A percentile compares a stretch with the other conserved stretches of the same genome.
Conservation (phyloP, 1,140 invertebrate genomes). For the Diabrotica virgifera region DNA sequence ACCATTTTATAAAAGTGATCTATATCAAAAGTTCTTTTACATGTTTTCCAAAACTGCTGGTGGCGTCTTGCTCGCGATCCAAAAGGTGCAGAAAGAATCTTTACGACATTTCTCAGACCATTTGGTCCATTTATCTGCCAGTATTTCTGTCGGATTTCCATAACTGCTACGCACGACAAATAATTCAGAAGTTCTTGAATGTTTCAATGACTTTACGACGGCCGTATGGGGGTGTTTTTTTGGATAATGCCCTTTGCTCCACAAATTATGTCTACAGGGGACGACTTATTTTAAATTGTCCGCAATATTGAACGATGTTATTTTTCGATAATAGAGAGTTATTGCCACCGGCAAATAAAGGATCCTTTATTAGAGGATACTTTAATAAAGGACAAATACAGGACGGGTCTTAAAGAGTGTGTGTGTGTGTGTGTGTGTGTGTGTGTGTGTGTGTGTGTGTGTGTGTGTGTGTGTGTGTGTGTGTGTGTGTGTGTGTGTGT, state of each 20-base stretch:
- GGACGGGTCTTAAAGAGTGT: too few species aligned
- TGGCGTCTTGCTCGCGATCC: slow-evolving; percentile 28
- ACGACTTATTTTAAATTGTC: too few species aligned
- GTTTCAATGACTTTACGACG: slow-evolving; percentile 19
- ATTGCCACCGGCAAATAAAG: too few species aligned
- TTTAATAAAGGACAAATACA: too few species aligned
- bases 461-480: too few species aligned
- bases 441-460: too few species aligned
- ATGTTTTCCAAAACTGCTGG: slow-evolving; percentile 15
- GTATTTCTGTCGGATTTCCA: slow-evolving; percentile 41
- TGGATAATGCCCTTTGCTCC: slow-evolving; percentile 6
- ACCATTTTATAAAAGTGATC: slow-evolving; percentile 10
- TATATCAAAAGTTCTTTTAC: slow-evolving; percentile 13
- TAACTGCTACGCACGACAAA: slow-evolving; percentile 38
- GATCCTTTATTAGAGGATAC: too few species aligned
- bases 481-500: too few species aligned
- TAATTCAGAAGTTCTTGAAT: slow-evolving; percentile 29
- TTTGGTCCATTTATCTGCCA: slow-evolving; percentile 41
- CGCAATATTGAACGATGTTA: too few species aligned
- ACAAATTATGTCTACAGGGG: slow-evolving; percentile 7
- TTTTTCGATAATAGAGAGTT: too few species aligned
- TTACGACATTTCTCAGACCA: slow-evolving; percentile 38
- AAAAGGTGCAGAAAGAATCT: slow-evolving; percentile 31
- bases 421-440: too few species aligned
- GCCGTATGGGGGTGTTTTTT: slow-evolving; percentile 12